Conservation (phyloP, 2,888 invertebrate species). For the Aethes cnicana region DNA sequence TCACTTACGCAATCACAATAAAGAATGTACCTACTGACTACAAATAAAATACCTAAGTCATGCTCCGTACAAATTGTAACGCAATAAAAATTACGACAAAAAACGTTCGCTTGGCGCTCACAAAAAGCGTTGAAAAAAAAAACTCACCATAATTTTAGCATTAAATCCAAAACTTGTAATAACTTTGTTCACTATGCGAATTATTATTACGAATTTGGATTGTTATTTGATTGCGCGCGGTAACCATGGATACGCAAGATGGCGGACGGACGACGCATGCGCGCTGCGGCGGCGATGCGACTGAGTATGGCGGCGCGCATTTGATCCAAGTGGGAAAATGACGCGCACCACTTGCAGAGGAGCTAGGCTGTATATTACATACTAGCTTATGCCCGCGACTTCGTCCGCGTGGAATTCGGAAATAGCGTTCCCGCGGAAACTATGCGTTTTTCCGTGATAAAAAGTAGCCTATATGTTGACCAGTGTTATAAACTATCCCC, state of each 20-base stretch:
- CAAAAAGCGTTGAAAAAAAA: background rate
- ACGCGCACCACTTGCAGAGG: slow-evolving; percentile 19
- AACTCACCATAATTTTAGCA: slow-evolving; percentile 9
- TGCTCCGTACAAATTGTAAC: slow-evolving; percentile 18
- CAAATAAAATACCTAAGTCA: slow-evolving; percentile 17
- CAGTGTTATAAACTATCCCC: too few relatives aligned
- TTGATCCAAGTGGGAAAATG: slow-evolving; percentile 13
- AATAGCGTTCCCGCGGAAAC: too few relatives aligned
- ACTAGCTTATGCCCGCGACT: too few relatives aligned
- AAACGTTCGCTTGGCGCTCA: slow-evolving; percentile 6
- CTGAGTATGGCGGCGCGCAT: slow-evolving; percentile 12
- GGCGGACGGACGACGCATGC: slow-evolving; percentile 26
- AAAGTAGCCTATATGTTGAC: too few relatives aligned
- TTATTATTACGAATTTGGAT: slow-evolving; percentile 1
- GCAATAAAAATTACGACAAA: slow-evolving; percentile 18
- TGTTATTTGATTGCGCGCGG: slow-evolving; percentile 17
- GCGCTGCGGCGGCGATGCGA: slow-evolving; percentile 12
- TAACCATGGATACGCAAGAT: slow-evolving; percentile 24
- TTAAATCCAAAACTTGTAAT: slow-evolving; percentile 9
- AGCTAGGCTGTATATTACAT: too few relatives aligned
- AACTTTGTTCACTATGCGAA: slow-evolving; percentile 1
- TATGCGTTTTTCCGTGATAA: too few relatives aligned
- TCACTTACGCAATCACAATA: slow-evolving; percentile 1
- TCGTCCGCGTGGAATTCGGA: too few relatives aligned
- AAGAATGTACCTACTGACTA: slow-evolving; percentile 2